phyloP scores from a whole-genome alignment of 1,140 invertebrate genomes.

The Drosophila littoralis region DNA sequence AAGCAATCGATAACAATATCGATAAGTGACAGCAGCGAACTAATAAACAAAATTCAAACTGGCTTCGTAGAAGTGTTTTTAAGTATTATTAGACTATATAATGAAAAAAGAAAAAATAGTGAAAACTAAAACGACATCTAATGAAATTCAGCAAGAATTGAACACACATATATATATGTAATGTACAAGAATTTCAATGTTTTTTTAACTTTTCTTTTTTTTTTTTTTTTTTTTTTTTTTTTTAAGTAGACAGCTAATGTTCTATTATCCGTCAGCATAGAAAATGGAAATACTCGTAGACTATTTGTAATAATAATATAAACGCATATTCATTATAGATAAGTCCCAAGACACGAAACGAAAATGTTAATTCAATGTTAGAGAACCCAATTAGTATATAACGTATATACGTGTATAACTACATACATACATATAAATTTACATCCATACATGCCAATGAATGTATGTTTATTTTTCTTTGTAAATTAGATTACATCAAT shows the following conservation, averaged over 20 bases:
- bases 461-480: slow-evolving; percentile 27
- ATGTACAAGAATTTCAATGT: slow-evolving; percentile 18
- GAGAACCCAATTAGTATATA: slow-evolving; percentile 18
- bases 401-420: neutral
- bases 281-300: slow-evolving; percentile 11
- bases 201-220: slow-evolving; percentile 2
- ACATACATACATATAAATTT: neutral
- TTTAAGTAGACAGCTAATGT: slow-evolving; percentile 20
- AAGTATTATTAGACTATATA: slow-evolving; percentile 75
- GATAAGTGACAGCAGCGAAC: slow-evolving; percentile 51
- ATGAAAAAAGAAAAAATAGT: slow-evolving; percentile 13
- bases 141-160: slow-evolving; percentile 15
- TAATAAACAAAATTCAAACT: slow-evolving; percentile 70
- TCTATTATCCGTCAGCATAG: slow-evolving; percentile 17
- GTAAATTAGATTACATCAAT: slow-evolving; percentile 19
- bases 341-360: slow-evolving; percentile 8
- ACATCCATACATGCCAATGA: slow-evolving; percentile 15
- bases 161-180: slow-evolving; percentile 14
- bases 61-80: slow-evolving; percentile 83
- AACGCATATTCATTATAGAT: slow-evolving; percentile 13
- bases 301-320: slow-evolving; percentile 11
- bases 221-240: neutral
- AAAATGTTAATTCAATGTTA: slow-evolving; percentile 47
- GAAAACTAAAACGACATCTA: slow-evolving; percentile 6
- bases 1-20: slow-evolving; percentile 20